Conservation (phyloP, 1,140 invertebrate species). For the Samia ricini region DNA sequence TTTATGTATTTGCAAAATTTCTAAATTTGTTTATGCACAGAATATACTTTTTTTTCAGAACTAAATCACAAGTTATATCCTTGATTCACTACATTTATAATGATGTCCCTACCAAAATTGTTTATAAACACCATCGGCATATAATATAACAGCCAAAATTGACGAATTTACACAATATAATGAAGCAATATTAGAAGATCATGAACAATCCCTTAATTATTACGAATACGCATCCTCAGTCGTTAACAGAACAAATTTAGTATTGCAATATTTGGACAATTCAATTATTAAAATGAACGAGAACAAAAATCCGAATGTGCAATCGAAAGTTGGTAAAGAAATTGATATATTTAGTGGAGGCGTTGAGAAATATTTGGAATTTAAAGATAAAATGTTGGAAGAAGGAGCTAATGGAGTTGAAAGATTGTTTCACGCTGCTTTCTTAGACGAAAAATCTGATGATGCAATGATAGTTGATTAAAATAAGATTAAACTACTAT, state of each 20-base stretch:
- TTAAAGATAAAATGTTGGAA: slow-evolving; percentile 38
- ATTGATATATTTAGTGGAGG: slow-evolving; percentile 48
- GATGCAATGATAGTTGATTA: slow-evolving; percentile 10
- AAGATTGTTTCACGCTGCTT: background rate
- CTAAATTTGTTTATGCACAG: too few species aligned
- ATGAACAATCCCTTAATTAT: slow-evolving; percentile 15
- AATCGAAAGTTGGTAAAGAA: slow-evolving; percentile 37
- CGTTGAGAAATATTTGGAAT: slow-evolving; percentile 29
- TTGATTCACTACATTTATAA: slow-evolving; percentile 52
- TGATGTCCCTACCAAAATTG: slow-evolving; percentile 39
- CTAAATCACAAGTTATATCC: slow-evolving; percentile 39
- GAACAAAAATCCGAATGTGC: slow-evolving; percentile 26
- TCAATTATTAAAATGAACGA: slow-evolving; percentile 51
- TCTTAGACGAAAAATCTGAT: background rate
- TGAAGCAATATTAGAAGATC: slow-evolving; percentile 19
- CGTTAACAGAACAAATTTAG: slow-evolving; percentile 32
- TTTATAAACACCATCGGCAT: slow-evolving; percentile 41
- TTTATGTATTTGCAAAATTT: too few species aligned
- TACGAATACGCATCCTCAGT: slow-evolving; percentile 30
- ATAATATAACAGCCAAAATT: slow-evolving; percentile 32
- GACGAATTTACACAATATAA: slow-evolving; percentile 24
- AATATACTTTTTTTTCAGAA: slow-evolving; percentile 30
- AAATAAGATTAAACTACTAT: background rate
- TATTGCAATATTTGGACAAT: slow-evolving; percentile 47
- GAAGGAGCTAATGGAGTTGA: slow-evolving; percentile 25